Base-by-base conservation (phyloP, 2,113 vertebrate genomes). In the Cyanocitta stelleri region DNA sequence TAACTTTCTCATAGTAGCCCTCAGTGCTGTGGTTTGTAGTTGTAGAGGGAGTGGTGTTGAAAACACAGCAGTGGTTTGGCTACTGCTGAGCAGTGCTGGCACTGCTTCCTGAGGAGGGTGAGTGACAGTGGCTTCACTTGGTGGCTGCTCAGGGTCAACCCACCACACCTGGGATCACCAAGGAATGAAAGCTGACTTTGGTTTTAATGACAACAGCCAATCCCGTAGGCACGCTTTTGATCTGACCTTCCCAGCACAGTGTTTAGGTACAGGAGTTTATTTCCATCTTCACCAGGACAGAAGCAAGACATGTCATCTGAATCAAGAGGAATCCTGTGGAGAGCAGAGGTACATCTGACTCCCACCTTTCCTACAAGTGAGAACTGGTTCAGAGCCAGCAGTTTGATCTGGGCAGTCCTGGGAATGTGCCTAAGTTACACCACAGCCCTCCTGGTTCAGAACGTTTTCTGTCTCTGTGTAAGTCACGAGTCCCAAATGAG, bases 361-460 rank as follows among this genome's bases (percentile, higher is more conserved):
- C 32, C 16, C 0, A 0, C 46, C 29, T 63, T n/a, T 30, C 35
- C 55, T 54, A 7, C 0, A 0, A 62, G 32, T 14, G 22, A 91
- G 48, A 85, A 43, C 22, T 14, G 46, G 11, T 81, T 62, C 41
- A 58, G 59, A 74, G 64, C 13, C 85, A 67, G 81, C 8, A 54
- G 64, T 54, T 27, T 32, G 77, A 62, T 44, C 68, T 54, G 61
- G 32, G 37, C 3, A 2, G 24, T 29, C 37, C 59, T 52, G n/a
- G 35, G 13, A 37, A 66, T 6, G 63, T 37, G 44, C 32, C 66
- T 10, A 22, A 86, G 44, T 41, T 73, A 59, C 69, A 69, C 5
- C 24, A 8, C 43, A 64, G 46, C 55, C 1, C 1, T 39, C 44
- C 8, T 23, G 33, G 76, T 86, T 55, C 58, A 55, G 71, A 75